Evolutionary conservation across 1,140 invertebrate genomes (phyloP), one percentile per base, ranked within the genome.

Genomic region (Lerema accius): DNA sequence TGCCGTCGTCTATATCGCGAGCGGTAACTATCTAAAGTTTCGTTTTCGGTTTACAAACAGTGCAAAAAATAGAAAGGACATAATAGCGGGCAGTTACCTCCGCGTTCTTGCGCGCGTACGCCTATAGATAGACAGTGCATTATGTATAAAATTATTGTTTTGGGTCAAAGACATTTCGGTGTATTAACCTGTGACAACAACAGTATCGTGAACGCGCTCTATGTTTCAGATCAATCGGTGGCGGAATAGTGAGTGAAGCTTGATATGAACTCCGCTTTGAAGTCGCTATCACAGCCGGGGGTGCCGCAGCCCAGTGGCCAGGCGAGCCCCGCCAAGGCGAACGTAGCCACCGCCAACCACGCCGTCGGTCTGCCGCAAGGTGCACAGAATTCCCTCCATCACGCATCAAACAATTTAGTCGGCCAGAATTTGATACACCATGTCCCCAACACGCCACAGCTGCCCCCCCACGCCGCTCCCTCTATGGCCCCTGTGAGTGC

Each of bases 221-320:
- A 73, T 86, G 75, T 89, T 87, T 80, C 86, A 85, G 82, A 71
- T 83, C 67, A 65, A 67, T 69, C 70, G 65, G 65, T 64, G 68
- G 71, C 69, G 65, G 66, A 59, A 65, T 71, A 70, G 75, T 67
- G 69, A 13, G 68, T 67, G 45, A 66, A 73, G 74, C 73, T 71
- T 82, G 76, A 84, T 73, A 92, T 92, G 92, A 92, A 92, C 89
- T 92, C 92, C 80, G 89, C 91, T 76, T 76, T 92, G 81, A 92
- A 92, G 82, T 91, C 92, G 67, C 71, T 92, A 67, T 78, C 91
- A 62, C 82, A 91, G 72, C 78, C 90, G 60, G 89, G 85, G 60
- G 86, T 86, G 50, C 87, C 90, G 60, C 89, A 90, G 75, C 77
- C 87, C 49, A 81, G 80, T 56, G 83, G 84, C 50, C 86, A 88